phyloP scores from a whole-genome alignment of 2,113 vertebrate species.

The Pithys albifrons region DNA sequence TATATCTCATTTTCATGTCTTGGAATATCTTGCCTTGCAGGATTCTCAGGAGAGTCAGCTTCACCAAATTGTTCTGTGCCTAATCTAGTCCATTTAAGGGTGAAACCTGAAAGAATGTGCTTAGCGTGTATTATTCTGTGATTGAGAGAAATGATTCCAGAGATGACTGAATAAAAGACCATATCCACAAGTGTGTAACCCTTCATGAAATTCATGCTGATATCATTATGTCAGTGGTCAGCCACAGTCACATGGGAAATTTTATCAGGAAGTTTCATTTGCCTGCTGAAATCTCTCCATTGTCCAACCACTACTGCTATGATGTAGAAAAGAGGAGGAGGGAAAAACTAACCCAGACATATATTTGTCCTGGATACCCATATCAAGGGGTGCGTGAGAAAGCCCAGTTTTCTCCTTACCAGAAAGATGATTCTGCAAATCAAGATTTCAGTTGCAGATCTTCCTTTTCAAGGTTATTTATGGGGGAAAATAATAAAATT shows the following conservation, averaged over 20 bases:
- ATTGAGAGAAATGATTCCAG: background rate
- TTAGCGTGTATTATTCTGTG: background rate
- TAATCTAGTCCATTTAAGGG: background rate
- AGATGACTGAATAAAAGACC: background rate
- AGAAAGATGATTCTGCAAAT: background rate
- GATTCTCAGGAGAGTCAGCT: background rate
- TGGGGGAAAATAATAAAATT: background rate
- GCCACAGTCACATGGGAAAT: background rate
- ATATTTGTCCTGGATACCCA: accelerated
- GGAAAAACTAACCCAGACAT: background rate
- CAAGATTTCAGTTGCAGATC: background rate
- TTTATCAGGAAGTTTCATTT: background rate
- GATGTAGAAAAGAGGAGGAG: background rate
- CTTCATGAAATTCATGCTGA: background rate
- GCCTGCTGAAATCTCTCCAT: background rate
- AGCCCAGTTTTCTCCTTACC: background rate
- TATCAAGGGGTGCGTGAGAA: background rate
- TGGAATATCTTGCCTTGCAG: background rate
- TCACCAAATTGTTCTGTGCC: background rate
- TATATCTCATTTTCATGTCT: background rate
- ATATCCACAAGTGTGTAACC: background rate
- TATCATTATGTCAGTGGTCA: background rate
- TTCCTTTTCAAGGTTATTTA: background rate
- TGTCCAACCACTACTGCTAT: background rate
- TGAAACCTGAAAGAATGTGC: background rate